Evolutionary conservation across 1,140 invertebrate genomes (phyloP).

Genomic region (Diachasmimorpha longicaudata): DNA sequence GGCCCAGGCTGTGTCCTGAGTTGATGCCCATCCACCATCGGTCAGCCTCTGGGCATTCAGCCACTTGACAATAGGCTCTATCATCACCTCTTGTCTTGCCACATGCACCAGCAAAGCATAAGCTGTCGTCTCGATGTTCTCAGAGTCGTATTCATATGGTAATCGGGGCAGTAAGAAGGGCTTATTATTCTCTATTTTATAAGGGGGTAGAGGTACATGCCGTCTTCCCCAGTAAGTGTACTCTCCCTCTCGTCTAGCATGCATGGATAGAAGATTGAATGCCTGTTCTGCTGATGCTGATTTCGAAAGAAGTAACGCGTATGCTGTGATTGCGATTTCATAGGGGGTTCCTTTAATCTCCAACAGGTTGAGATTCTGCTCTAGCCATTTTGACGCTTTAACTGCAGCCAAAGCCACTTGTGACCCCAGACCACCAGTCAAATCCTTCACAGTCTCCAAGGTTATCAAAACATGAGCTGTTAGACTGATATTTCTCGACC

Average conservation of each 20-base stretch:
- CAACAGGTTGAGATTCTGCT: slow-evolving; percentile 80
- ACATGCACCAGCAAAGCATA: slow-evolving; percentile 92
- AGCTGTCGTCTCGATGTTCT: slow-evolving; percentile 91
- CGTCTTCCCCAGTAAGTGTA: slow-evolving; percentile 86
- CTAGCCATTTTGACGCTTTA: slow-evolving; percentile 80
- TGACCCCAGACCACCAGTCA: slow-evolving; percentile 77
- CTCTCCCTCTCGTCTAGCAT: slow-evolving; percentile 74
- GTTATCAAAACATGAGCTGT: slow-evolving; percentile 90
- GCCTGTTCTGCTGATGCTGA: slow-evolving; percentile 81
- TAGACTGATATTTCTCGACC: slow-evolving; percentile 81
- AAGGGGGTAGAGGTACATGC: slow-evolving; percentile 76
- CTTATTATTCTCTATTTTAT: slow-evolving; percentile 88
- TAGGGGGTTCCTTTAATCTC: slow-evolving; percentile 76
- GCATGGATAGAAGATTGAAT: slow-evolving; percentile 74
- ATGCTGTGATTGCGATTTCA: slow-evolving; percentile 86
- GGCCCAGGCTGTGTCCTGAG: slow-evolving; percentile 89
- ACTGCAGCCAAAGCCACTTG: slow-evolving; percentile 74
- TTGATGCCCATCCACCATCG: slow-evolving; percentile 95
- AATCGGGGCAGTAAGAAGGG: slow-evolving; percentile 87
- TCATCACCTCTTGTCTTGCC: slow-evolving; percentile 77
- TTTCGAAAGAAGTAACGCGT: slow-evolving; percentile 82
- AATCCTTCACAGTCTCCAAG: slow-evolving; percentile 80
- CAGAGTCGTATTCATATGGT: slow-evolving; percentile 86
- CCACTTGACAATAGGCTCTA: slow-evolving; percentile 91
- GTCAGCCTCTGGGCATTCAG: slow-evolving; percentile 87